phyloP scores from a whole-genome alignment of 2,888 invertebrate species.

The Pasiphila rectangulata region DNA sequence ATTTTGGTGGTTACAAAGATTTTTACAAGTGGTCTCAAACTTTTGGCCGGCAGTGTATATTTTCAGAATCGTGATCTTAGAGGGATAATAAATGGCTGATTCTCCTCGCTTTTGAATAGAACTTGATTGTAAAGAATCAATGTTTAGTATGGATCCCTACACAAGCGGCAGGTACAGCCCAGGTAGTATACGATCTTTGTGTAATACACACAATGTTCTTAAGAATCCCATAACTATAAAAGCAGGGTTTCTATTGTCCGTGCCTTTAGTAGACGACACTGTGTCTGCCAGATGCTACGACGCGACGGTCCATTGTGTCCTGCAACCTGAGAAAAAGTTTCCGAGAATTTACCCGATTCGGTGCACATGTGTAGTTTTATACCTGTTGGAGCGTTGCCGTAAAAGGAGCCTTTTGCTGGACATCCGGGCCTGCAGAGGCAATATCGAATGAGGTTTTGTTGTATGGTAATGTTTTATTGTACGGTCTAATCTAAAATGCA shows the following conservation, averaged over 20 bases:
- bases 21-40: too few species aligned
- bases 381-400: slow-evolving; percentile 44
- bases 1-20: too few species aligned
- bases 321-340: slow-evolving; percentile 48
- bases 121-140: slow-evolving; percentile 26
- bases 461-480: slow-evolving; percentile 3
- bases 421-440: background rate
- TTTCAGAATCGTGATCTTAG: background rate
- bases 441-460: background rate
- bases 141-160: slow-evolving; percentile 19
- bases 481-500: too few species aligned
- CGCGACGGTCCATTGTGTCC: slow-evolving; percentile 49
- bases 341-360: slow-evolving; percentile 53
- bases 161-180: slow-evolving; percentile 46
- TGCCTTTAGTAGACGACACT: slow-evolving; percentile 52
- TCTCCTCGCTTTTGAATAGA: slow-evolving; percentile 24
- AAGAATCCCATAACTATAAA: slow-evolving; percentile 31
- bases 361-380: slow-evolving; percentile 59
- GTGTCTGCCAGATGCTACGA: slow-evolving; percentile 69
- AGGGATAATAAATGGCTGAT: slow-evolving; percentile 15
- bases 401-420: slow-evolving; percentile 39
- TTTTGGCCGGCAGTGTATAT: too few species aligned
- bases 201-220: slow-evolving; percentile 34
- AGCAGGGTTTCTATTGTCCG: slow-evolving; percentile 47
- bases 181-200: slow-evolving; percentile 45